Conservation (phyloP, 2,797 vertebrate species). For the Cyclopterus lumpus region DNA sequence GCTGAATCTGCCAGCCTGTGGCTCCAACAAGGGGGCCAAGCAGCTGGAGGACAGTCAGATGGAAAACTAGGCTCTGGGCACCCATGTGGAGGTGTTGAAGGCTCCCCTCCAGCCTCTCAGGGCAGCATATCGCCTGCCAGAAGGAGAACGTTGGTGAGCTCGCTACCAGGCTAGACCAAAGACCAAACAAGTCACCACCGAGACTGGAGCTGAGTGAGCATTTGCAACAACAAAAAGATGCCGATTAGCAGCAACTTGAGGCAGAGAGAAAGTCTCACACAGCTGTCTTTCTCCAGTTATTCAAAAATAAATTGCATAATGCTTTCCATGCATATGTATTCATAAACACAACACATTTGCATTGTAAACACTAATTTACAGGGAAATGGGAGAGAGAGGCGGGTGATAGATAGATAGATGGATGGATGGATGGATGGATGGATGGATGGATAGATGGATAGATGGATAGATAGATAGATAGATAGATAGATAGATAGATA, state of each 20-base stretch:
- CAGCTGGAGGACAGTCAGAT: neutral
- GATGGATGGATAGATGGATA: too few relatives aligned
- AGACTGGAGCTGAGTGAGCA: neutral
- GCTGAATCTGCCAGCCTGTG: neutral
- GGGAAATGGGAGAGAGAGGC: neutral
- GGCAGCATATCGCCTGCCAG: neutral
- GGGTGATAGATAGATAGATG: neutral
- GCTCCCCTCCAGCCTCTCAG: neutral
- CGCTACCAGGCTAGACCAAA: neutral
- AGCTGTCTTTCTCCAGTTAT: slow-evolving; percentile 2
- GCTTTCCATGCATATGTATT: neutral
- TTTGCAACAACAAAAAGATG: neutral
- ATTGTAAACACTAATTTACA: neutral
- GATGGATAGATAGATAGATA: neutral
- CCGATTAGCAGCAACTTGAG: neutral
- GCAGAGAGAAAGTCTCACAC: neutral
- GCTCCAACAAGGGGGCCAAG: neutral
- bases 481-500: neutral
- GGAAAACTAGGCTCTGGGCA: neutral
- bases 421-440: too few relatives aligned
- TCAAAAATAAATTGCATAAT: neutral
- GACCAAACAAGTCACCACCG: neutral
- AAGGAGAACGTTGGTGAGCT: neutral
- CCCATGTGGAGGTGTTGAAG: neutral
- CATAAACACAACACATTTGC: slow-evolving; percentile 1